These are phyloP conservation scores for Paraplagusia blochii DNA, from an alignment of 2,113 vertebrate genomes.

Conservation along the genomic window DNA sequence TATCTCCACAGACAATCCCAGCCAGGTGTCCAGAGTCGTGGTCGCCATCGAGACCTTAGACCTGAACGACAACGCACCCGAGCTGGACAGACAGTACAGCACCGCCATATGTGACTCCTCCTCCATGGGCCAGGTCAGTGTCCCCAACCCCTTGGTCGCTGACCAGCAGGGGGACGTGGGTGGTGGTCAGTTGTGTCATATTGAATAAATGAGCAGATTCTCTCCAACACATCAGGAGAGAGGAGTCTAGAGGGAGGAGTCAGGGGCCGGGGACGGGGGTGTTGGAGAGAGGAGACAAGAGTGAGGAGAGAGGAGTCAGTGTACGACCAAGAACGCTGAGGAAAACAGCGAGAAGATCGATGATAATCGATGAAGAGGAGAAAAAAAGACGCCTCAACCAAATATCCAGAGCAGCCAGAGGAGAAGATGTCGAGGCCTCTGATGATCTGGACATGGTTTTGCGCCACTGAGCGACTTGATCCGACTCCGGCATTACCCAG, in stretches of 20 bases:
- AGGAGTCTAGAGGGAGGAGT: too few relatives aligned
- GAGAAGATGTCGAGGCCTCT: neutral
- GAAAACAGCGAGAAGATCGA: neutral
- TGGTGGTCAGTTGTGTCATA: neutral
- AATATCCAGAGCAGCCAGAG: neutral
- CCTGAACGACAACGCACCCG: constrained; percentile 87
- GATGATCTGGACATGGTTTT: neutral
- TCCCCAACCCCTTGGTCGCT: neutral
- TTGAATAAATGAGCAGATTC: too few relatives aligned
- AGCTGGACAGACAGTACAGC: constrained; percentile 82
- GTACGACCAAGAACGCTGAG: neutral
- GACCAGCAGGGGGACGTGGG: neutral
- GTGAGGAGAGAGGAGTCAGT: neutral
- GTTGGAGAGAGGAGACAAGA: too few relatives aligned
- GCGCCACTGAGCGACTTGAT: neutral
- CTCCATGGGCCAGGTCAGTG: constrained; percentile 78
- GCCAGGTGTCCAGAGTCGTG: constrained; percentile 81
- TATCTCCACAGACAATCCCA: constrained; percentile 83
- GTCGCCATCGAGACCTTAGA: constrained; percentile 85
- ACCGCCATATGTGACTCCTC: constrained; percentile 86
- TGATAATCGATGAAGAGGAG: neutral
- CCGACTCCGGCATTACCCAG: neutral
- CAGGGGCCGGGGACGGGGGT: too few relatives aligned
- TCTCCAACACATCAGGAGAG: too few relatives aligned
- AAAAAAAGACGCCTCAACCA: neutral